Base-by-base conservation (phyloP, 2,797 vertebrate species). In the Xyrichtys novacula region DNA sequence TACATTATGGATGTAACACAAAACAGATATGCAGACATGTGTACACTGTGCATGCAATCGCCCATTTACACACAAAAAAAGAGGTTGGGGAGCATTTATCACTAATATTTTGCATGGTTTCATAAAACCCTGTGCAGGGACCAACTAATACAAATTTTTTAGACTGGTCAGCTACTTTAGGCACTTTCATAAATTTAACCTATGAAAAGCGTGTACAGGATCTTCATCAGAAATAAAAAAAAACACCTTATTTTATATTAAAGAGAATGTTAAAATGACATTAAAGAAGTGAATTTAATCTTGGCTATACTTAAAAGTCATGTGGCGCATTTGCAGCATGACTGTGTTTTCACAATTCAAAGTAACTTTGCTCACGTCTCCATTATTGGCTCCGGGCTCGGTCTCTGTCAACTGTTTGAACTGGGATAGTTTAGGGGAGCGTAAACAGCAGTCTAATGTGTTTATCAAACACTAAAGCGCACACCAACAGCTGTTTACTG, bases 391-490 rank as follows among this genome's bases (percentile, higher is more conserved):
- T 59, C 31, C 38, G 44, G 77, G 34, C 73, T 69, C 67, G 20
- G 15, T 53, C 54, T 76, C 60, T 60, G 56, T 78, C 53, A 75
- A 85, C 80, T 84, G 85, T 81, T 87, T 83, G 78, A 88, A 81
- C 79, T n/a, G 38, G 69, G 76, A 84, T 58, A 74, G 89, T 90
- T 89, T 87, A 80, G 62, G 34, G 40, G 39, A 81, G 68, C 55
- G 70, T 92, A 91, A 91, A 91, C 91, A 90, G 31, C 34, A 31
- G 85, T 86, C 88, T 87, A 82, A 88, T 86, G 81, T 92, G 91
- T 92, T 92, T 92, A 90, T 88, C 77, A 62, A 58, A 71, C 77
- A 71, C 76, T 80, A 80, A 66, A 85, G 76, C 71, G 39, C 71
- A 78, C 82, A 85, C 81, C 83, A 87, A 79, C 85, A 78, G 80